These are phyloP conservation scores for Tiliacea citrago DNA, from an alignment of 2,888 invertebrate genomes.

Conservation along the genomic window DNA sequence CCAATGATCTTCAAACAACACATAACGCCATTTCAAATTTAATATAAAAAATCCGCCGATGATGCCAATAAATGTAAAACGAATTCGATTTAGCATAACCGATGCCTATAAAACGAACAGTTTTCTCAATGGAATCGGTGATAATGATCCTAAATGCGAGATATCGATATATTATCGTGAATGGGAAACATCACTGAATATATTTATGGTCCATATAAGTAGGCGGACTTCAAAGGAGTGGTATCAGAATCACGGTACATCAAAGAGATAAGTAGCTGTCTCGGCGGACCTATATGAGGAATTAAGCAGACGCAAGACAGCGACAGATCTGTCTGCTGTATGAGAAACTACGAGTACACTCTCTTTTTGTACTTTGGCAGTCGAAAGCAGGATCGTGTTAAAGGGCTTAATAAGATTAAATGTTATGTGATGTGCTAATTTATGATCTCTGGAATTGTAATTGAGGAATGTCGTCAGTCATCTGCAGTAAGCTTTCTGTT, in stretches of 20 bases:
- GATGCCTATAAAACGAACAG: conserved; percentile 28
- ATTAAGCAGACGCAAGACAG: conserved; percentile 51
- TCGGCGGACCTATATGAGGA: conserved; percentile 34
- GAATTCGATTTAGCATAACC: conserved; percentile 31
- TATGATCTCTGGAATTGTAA: conserved; percentile 19
- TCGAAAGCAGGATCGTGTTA: conserved; percentile 7
- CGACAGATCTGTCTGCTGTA: conserved; percentile 38
- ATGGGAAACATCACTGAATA: conserved; percentile 60
- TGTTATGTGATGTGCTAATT: conserved; percentile 17
- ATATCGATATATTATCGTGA: conserved; percentile 57
- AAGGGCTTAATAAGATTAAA: conserved; percentile 33
- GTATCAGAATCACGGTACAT: conserved; percentile 58
- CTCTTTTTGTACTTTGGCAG: conserved; percentile 20
- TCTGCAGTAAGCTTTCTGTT: conserved; percentile 20
- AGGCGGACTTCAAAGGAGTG: conserved; percentile 65
- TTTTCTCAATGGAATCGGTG: conserved; percentile 49
- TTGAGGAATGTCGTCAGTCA: conserved; percentile 29
- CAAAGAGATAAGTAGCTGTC: conserved; percentile 64
- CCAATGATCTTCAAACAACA: conserved; percentile 28
- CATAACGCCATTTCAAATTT: conserved; percentile 7
- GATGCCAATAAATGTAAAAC: conserved; percentile 37
- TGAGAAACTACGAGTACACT: conserved; percentile 23
- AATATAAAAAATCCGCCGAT: conserved; percentile 23
- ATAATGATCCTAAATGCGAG: conserved; percentile 46
- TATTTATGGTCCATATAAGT: conserved; percentile 68